These are phyloP conservation scores for Aviceda subcristata DNA, from an alignment of 2,113 vertebrate genomes.

Conservation along the genomic window DNA sequence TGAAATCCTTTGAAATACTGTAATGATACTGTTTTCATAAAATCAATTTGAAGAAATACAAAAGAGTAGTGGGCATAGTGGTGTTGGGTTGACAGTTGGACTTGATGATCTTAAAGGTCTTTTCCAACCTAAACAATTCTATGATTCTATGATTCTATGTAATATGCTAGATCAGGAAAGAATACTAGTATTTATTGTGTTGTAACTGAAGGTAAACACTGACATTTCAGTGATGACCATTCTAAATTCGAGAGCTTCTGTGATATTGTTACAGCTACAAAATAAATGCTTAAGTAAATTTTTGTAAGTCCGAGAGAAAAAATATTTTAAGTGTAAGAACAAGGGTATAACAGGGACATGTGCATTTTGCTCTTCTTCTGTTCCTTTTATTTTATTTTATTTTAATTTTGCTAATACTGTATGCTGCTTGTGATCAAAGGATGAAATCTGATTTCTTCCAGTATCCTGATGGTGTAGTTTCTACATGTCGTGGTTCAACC, in stretches of 20 bases:
- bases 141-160: neutral
- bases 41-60: neutral
- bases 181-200: neutral
- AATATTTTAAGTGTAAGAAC: neutral
- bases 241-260: neutral
- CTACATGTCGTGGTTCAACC: no score
- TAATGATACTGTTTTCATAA: neutral
- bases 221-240: neutral
- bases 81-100: no score
- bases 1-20: neutral
- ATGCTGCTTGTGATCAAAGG: neutral
- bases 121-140: no score
- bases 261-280: neutral
- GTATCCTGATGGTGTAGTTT: neutral
- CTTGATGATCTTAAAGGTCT: no score
- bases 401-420: neutral
- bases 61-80: neutral
- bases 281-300: neutral
- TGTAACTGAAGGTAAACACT: neutral
- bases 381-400: neutral
- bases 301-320: neutral
- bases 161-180: neutral
- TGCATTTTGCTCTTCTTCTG: neutral
- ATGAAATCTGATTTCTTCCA: neutral
- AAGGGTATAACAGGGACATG: neutral